phyloP scores from a whole-genome alignment of 2,888 invertebrate genomes.

The Minunthozetes semirufus region DNA sequence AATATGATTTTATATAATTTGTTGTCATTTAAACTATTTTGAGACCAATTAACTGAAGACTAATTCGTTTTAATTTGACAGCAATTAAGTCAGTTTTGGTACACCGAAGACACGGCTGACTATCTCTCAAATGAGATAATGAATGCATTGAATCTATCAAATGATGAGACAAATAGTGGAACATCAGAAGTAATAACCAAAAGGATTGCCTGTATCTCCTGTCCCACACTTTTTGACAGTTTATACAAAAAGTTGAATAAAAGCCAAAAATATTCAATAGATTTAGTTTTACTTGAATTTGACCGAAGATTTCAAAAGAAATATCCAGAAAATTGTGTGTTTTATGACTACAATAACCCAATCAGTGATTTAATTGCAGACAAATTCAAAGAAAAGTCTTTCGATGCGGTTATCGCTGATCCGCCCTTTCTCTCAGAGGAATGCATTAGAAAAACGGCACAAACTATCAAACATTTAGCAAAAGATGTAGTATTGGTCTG shows the following conservation, averaged over 20 bases:
- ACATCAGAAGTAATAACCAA: constrained; percentile 43
- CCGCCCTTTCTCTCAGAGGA: constrained; percentile 92
- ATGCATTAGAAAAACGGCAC: constrained; percentile 73
- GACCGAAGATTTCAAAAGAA: constrained; percentile 58
- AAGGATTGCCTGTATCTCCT: constrained; percentile 72
- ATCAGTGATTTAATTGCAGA: constrained; percentile 57
- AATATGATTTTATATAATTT: no score
- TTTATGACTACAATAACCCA: constrained; percentile 80
- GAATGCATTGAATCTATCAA: constrained; percentile 51
- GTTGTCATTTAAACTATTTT: background rate
- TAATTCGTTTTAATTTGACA: constrained; percentile 47
- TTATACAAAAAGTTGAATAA: constrained; percentile 43
- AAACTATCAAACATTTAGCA: constrained; percentile 65
- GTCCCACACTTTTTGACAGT: constrained; percentile 71
- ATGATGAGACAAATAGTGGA: constrained; percentile 45
- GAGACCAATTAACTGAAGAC: constrained; percentile 63
- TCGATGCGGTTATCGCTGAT: constrained; percentile 81
- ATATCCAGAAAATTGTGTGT: constrained; percentile 68
- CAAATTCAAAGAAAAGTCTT: constrained; percentile 48
- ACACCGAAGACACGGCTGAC: constrained; percentile 69
- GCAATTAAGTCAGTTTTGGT: constrained; percentile 99
- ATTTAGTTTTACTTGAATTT: constrained; percentile 39
- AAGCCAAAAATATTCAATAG: constrained; percentile 41
- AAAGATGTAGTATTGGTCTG: constrained; percentile 74
- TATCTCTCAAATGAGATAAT: constrained; percentile 63